A percentile compares a stretch with the other conserved stretches of the same genome.
Evolutionary conservation across 1,140 invertebrate genomes (phyloP).

Genomic region (Rhynchophorus ferrugineus): DNA sequence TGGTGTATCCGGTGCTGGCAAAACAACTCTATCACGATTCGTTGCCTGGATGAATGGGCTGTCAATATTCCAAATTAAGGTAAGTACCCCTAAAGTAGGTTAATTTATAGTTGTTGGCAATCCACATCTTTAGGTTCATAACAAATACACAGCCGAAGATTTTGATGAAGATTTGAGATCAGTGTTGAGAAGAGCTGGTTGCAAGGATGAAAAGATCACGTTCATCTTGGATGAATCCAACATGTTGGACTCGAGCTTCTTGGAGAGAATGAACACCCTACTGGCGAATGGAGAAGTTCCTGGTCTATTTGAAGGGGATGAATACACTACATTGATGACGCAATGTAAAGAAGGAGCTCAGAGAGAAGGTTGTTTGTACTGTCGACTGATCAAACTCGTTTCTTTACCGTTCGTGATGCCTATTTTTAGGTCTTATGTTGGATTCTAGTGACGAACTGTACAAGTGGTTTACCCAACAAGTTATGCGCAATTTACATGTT

Average conservation of each 20-base stretch:
- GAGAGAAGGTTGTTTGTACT: slow-evolving; percentile 83
- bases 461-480: slow-evolving; percentile 96
- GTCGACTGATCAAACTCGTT: no score
- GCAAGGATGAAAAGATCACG: slow-evolving; percentile 97
- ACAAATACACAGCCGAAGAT: slow-evolving; percentile 97
- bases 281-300: slow-evolving; percentile 98
- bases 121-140: slow-evolving; percentile 63
- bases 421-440: slow-evolving; percentile 72
- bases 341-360: slow-evolving; percentile 99
- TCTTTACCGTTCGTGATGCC: slow-evolving; percentile 2
- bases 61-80: slow-evolving; percentile 93
- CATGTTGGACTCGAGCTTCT: slow-evolving; percentile 95
- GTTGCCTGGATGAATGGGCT: slow-evolving; percentile 99
- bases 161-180: slow-evolving; percentile 97
- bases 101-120: slow-evolving; percentile 40
- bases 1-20: slow-evolving; percentile 95
- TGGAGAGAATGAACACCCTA: slow-evolving; percentile 98
- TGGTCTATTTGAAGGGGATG: slow-evolving; percentile 88
- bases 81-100: not conserved
- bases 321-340: slow-evolving; percentile 98
- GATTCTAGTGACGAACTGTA: slow-evolving; percentile 98
- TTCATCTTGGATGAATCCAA: slow-evolving; percentile 99
- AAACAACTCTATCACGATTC: slow-evolving; percentile 97
- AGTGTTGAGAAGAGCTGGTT: slow-evolving; percentile 89
- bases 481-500: slow-evolving; percentile 98